These are phyloP conservation scores for Ornithorhynchus anatinus DNA, from an alignment of 2,113 vertebrate genomes.

Conservation along the genomic window DNA sequence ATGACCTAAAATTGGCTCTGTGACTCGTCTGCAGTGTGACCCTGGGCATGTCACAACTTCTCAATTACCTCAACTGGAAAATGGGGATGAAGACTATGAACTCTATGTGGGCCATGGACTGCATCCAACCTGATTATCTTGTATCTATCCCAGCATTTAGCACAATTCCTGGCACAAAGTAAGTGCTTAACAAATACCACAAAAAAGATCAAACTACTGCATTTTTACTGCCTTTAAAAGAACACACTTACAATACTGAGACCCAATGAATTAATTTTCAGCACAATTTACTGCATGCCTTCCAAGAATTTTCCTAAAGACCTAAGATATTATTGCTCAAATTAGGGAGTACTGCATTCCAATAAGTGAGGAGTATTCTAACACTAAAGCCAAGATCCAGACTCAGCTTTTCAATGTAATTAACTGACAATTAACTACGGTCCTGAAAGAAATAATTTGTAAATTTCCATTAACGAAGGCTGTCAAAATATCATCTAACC, in stretches of 20 bases:
- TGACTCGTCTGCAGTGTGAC: too few species aligned
- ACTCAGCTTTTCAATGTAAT: constrained; percentile 42
- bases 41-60: too few species aligned
- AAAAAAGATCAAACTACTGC: neutral
- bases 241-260: constrained; percentile 50
- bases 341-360: neutral
- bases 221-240: constrained; percentile 6
- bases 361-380: neutral
- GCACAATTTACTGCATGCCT: constrained; percentile 43
- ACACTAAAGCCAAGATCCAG: constrained; percentile 26
- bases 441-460: constrained; percentile 43
- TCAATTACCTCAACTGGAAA: too few species aligned
- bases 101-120: too few species aligned
- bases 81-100: too few species aligned
- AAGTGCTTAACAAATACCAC: too few species aligned
- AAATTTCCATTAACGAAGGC: constrained; percentile 48
- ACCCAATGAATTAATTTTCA: constrained; percentile 51
- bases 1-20: too few species aligned
- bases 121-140: too few species aligned
- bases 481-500: constrained; percentile 19
- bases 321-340: neutral
- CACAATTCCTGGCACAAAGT: too few species aligned
- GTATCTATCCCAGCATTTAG: too few species aligned
- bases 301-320: constrained; percentile 40
- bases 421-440: constrained; percentile 53